Percentiles rank a stretch among this genome's conserved stretches.
Evolutionary conservation across 2,797 vertebrate species (phyloP).

Genomic region (Chanos chanos): DNA sequence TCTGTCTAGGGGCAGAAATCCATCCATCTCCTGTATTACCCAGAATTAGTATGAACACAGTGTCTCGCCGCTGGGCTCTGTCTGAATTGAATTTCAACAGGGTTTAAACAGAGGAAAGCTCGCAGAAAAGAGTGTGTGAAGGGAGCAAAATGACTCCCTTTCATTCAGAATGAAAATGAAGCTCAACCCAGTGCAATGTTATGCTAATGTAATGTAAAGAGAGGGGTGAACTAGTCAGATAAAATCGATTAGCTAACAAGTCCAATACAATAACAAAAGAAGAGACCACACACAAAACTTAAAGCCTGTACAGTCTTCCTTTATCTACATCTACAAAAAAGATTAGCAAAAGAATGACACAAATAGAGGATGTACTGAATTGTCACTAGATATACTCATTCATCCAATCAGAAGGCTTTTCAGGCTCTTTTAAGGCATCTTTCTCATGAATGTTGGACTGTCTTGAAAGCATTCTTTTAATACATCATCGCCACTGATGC

Average conservation of each 20-base stretch:
- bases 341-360: too few species aligned
- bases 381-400: constrained; percentile 15
- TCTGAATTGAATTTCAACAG: constrained; percentile 22
- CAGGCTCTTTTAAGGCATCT: neutral
- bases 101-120: neutral
- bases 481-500: constrained; percentile 33
- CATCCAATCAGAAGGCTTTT: constrained; percentile 1
- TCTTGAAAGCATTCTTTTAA: constrained; percentile 37
- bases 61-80: neutral
- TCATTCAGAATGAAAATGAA: constrained; percentile 7
- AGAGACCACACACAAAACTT: neutral
- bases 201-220: constrained; percentile 22
- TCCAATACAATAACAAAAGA: constrained; percentile 11
- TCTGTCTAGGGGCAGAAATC: constrained; percentile 17
- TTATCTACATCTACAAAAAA: too few species aligned
- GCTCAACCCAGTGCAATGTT: constrained; percentile 3
- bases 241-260: constrained; percentile 23
- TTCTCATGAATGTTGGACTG: constrained; percentile 1
- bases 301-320: too few species aligned
- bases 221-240: constrained; percentile 15
- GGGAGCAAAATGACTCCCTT: constrained; percentile 15
- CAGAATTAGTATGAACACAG: constrained; percentile 11
- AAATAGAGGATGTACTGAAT: neutral
- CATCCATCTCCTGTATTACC: constrained; percentile 6
- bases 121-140: constrained; percentile 9